A percentile compares a stretch with the other conserved stretches of the same genome.
Conservation (phyloP, 2,113 vertebrate species). For the Circaetus cinerascens region DNA sequence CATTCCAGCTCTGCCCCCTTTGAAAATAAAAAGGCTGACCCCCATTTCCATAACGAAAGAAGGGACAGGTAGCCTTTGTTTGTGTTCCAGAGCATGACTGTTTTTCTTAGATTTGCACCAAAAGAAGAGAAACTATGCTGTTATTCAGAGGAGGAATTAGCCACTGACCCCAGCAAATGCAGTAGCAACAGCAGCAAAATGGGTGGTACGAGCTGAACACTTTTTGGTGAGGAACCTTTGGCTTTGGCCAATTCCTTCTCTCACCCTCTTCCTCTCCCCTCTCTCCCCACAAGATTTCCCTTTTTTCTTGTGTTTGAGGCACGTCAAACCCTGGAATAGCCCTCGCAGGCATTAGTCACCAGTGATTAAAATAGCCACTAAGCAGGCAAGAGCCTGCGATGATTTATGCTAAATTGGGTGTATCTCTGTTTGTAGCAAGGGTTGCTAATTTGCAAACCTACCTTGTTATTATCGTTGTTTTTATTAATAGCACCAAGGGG, state of each 20-base stretch:
- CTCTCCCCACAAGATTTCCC: constrained; percentile 15
- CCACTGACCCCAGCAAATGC: constrained; percentile 27
- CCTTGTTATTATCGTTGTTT: constrained; percentile 27
- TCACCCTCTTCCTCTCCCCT: not conserved
- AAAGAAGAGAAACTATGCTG: constrained; percentile 28
- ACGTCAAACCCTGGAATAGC: constrained; percentile 62
- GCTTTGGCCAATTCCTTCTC: not conserved
- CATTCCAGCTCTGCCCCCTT: constrained; percentile 57
- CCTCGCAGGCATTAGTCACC: constrained; percentile 61
- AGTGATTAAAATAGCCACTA: constrained; percentile 62
- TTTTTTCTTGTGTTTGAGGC: constrained; percentile 37
- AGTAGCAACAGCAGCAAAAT: not conserved
- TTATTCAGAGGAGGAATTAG: constrained; percentile 42
- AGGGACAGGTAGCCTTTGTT: constrained; percentile 60
- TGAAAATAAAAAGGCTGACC: constrained; percentile 48
- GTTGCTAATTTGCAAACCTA: constrained; percentile 56
- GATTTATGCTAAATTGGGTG: constrained; percentile 59
- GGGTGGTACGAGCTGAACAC: not conserved
- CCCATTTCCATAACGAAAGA: constrained; percentile 61
- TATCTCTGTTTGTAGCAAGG: constrained; percentile 50
- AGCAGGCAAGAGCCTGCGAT: constrained; percentile 46
- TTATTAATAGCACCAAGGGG: constrained; percentile 19
- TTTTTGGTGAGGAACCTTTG: constrained; percentile 14
- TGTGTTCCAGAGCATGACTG: constrained; percentile 42
- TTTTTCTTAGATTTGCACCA: constrained; percentile 45